phyloP scores from a whole-genome alignment of 2,797 vertebrate species.

The Galaxias olidus region DNA sequence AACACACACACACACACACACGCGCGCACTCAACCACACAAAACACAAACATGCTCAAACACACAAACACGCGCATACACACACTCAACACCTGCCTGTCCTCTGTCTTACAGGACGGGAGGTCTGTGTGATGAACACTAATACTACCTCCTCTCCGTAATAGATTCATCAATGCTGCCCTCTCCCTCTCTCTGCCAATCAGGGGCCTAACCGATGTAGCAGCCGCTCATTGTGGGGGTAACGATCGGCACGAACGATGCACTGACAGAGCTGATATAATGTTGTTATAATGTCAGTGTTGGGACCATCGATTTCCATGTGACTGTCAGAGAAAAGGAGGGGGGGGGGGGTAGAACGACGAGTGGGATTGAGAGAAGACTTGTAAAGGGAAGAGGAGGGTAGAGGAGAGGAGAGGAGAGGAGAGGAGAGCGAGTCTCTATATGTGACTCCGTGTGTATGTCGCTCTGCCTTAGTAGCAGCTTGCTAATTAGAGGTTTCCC shows the following conservation, averaged over 20 bases:
- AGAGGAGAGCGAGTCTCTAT: neutral
- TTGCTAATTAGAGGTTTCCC: slow-evolving; percentile 42
- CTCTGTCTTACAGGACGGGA: slow-evolving; percentile 45
- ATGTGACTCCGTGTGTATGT: slow-evolving; percentile 12
- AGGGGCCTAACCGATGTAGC: slow-evolving; percentile 48
- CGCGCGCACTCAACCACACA: neutral
- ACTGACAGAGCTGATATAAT: slow-evolving; percentile 52
- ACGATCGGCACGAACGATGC: slow-evolving; percentile 39
- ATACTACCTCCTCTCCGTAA: slow-evolving; percentile 49
- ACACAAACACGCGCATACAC: slow-evolving; percentile 9
- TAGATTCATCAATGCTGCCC: slow-evolving; percentile 47
- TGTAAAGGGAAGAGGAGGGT: neutral
- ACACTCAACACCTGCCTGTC: slow-evolving; percentile 17
- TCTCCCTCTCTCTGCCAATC: slow-evolving; percentile 50
- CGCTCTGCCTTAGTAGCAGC: slow-evolving; percentile 24
- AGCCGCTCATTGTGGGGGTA: slow-evolving; percentile 36
- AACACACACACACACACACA: slow-evolving; percentile 17
- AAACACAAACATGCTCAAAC: slow-evolving; percentile 6
- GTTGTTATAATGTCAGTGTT: slow-evolving; percentile 55
- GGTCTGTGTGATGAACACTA: slow-evolving; percentile 52
- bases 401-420: neutral
- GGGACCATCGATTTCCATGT: slow-evolving; percentile 46
- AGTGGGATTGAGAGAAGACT: neutral
- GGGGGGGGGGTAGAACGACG: neutral
- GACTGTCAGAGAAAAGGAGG: neutral